phyloP scores from a whole-genome alignment of 2,113 vertebrate species.

The Poeciliopsis retropinna region DNA sequence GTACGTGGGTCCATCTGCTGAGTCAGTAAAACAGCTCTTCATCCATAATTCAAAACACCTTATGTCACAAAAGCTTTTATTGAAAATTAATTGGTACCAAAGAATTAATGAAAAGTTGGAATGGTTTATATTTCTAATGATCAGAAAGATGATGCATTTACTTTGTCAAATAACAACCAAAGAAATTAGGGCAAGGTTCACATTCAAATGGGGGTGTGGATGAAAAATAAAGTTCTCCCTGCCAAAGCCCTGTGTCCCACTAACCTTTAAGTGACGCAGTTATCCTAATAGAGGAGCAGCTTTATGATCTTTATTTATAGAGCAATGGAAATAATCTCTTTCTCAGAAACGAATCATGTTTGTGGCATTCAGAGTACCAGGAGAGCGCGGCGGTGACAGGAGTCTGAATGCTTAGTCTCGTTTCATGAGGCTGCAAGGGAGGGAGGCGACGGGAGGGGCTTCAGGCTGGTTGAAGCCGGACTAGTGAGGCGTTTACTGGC shows the following conservation, averaged over 20 bases:
- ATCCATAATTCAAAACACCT: not conserved
- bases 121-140: not conserved
- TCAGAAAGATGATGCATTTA: not conserved
- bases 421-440: constrained; percentile 18
- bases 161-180: not conserved
- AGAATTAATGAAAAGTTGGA: not conserved
- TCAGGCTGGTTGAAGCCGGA: constrained; percentile 44
- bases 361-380: constrained; percentile 39
- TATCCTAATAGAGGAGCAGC: constrained; percentile 50
- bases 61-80: not conserved
- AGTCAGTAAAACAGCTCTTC: constrained; percentile 12
- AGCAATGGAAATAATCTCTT: constrained; percentile 42
- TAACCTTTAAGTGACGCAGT: constrained; percentile 48
- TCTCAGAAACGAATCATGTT: constrained; percentile 34
- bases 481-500: constrained; percentile 70
- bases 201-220: not conserved
- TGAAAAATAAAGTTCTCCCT: not conserved
- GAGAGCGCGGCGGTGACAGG: constrained; percentile 7
- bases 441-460: constrained; percentile 13
- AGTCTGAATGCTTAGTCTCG: constrained; percentile 58
- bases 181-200: not conserved
- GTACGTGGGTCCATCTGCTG: constrained; percentile 3
- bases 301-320: constrained; percentile 58
- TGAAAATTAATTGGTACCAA: not conserved
- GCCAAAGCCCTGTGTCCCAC: constrained; percentile 3